Percentiles rank a stretch among this genome's conserved stretches.
phyloP scores from a whole-genome alignment of 2,797 vertebrate species.

The Enteromius afrohamiltoni region DNA sequence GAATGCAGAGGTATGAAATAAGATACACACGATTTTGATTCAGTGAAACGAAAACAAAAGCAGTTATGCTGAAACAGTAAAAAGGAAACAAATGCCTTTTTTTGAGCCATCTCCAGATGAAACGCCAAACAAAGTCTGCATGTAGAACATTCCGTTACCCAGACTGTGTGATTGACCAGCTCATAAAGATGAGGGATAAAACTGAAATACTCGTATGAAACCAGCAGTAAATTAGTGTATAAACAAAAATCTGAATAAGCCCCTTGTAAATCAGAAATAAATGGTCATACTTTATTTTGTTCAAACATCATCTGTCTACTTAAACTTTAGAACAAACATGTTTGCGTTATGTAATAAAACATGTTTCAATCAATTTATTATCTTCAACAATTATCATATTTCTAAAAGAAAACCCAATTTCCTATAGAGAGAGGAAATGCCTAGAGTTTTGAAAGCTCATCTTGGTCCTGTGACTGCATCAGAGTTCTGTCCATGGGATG shows the following conservation, averaged over 20 bases:
- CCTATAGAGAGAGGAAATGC: slow-evolving; percentile 66
- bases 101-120: slow-evolving; percentile 25
- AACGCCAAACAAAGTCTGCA: neutral
- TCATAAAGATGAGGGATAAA: slow-evolving; percentile 20
- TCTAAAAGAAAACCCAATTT: slow-evolving; percentile 14
- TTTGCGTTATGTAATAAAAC: neutral
- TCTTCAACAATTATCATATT: neutral
- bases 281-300: too few species aligned
- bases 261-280: neutral
- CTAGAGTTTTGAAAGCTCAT: slow-evolving; percentile 79
- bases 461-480: slow-evolving; percentile 82
- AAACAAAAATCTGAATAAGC: neutral
- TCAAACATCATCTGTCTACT: neutral
- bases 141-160: slow-evolving; percentile 45
- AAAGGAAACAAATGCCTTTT: neutral
- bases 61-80: neutral
- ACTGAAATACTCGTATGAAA: neutral
- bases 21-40: neutral
- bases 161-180: slow-evolving; percentile 16
- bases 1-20: slow-evolving; percentile 71
- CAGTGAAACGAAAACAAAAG: neutral
- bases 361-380: neutral
- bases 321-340: neutral
- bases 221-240: neutral
- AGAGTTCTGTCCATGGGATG: slow-evolving; percentile 85